Conservation (phyloP, 2,797 vertebrate species). For the Philypnodon macrostomus region DNA sequence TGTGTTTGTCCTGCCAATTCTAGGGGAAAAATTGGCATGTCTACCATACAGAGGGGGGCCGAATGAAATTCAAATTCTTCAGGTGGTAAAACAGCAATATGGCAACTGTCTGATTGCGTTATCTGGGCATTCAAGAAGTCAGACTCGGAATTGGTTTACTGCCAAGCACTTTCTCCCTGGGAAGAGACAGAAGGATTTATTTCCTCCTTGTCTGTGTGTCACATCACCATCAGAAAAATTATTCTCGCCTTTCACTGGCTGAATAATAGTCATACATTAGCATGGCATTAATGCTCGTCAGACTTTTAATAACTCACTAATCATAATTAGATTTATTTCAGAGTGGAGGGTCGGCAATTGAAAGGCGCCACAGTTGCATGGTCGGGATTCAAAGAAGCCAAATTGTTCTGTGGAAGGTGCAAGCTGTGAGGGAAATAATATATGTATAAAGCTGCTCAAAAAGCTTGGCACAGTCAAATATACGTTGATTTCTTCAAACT, state of each 20-base stretch:
- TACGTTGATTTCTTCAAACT: slow-evolving; percentile 1
- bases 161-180: slow-evolving; percentile 73
- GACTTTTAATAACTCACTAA: slow-evolving; percentile 68
- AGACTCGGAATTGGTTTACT: slow-evolving; percentile 77
- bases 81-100: slow-evolving; percentile 77
- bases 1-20: slow-evolving; percentile 70
- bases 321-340: slow-evolving; percentile 67
- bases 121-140: slow-evolving; percentile 75
- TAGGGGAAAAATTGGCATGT: slow-evolving; percentile 65
- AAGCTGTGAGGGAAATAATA: slow-evolving; percentile 19
- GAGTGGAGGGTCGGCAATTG: slow-evolving; percentile 24
- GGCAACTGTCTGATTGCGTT: slow-evolving; percentile 77
- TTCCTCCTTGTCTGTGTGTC: slow-evolving; percentile 78
- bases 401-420: slow-evolving; percentile 27
- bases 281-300: slow-evolving; percentile 70
- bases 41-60: slow-evolving; percentile 65
- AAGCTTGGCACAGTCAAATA: slow-evolving; percentile 4
- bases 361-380: slow-evolving; percentile 18
- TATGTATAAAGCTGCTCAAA: slow-evolving; percentile 4
- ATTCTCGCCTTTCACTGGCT: slow-evolving; percentile 72
- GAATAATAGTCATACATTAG: slow-evolving; percentile 77
- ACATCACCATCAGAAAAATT: slow-evolving; percentile 78
- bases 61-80: slow-evolving; percentile 77
- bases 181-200: slow-evolving; percentile 80
- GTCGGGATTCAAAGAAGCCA: slow-evolving; percentile 15